Evolutionary conservation across 2,888 invertebrate genomes (phyloP).

Genomic region (Stenurella melanura): DNA sequence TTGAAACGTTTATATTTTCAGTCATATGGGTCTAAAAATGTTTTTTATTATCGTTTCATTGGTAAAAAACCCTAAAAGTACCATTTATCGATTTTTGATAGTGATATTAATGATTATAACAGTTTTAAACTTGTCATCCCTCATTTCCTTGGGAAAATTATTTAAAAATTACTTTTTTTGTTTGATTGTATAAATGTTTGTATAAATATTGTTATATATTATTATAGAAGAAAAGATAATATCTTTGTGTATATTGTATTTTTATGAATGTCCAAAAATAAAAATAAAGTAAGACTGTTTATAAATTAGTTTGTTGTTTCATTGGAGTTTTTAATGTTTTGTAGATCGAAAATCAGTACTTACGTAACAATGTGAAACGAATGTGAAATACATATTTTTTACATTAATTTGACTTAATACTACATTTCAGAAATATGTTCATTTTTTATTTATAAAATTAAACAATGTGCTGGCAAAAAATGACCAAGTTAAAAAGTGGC

Average conservation of each 20-base stretch:
- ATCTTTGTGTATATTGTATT: slow-evolving; percentile 68
- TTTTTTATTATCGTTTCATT: not conserved
- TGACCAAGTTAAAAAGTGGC: too few relatives aligned
- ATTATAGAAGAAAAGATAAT: slow-evolving; percentile 60
- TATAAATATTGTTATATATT: slow-evolving; percentile 64
- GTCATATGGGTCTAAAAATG: not conserved
- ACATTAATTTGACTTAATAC: too few relatives aligned
- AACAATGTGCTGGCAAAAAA: too few relatives aligned
- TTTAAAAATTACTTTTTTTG: slow-evolving; percentile 53
- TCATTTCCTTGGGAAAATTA: slow-evolving; percentile 38
- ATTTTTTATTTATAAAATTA: too few relatives aligned
- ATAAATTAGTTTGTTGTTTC: slow-evolving; percentile 57
- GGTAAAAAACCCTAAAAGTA: slow-evolving; percentile 29
- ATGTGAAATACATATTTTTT: too few relatives aligned
- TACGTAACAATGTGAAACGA: too few relatives aligned
- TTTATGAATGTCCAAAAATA: slow-evolving; percentile 68
- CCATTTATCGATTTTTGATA: slow-evolving; percentile 49
- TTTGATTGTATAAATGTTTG: slow-evolving; percentile 63
- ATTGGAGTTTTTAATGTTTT: slow-evolving; percentile 5
- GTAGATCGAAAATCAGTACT: too few relatives aligned
- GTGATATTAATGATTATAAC: slow-evolving; percentile 48
- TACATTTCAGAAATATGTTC: too few relatives aligned
- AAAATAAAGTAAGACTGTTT: slow-evolving; percentile 68
- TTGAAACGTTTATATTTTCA: not conserved
- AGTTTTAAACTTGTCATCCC: slow-evolving; percentile 24